These are phyloP conservation scores for Lamproptera curius DNA, from an alignment of 2,888 invertebrate species.

Conservation along the genomic window DNA sequence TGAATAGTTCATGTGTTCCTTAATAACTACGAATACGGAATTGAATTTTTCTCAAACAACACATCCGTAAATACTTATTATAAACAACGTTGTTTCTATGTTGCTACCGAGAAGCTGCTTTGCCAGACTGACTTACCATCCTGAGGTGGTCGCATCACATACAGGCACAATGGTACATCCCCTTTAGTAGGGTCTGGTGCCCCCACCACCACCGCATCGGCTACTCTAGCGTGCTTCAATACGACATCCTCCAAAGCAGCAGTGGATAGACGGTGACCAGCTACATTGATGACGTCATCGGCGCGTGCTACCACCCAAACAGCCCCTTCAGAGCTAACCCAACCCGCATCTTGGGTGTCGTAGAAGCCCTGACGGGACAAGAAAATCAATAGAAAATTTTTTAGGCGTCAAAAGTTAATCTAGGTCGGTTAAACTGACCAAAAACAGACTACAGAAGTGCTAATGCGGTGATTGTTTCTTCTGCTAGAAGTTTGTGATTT, in stretches of 20 bases:
- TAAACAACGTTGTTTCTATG: no score
- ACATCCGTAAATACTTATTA: no score
- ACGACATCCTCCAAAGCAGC: constrained; percentile 94
- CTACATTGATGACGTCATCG: constrained; percentile 97
- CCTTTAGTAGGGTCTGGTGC: constrained; percentile 94
- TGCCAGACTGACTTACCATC: constrained; percentile 52
- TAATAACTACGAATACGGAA: no score
- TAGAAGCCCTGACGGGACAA: constrained; percentile 95
- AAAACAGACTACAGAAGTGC: no score
- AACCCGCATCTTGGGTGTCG: constrained; percentile 97
- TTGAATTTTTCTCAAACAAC: no score
- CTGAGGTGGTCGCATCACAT: constrained; percentile 83
- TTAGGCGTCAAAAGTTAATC: no score
- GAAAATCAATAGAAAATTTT: no score
- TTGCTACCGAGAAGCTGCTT: no score
- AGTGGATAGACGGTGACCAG: constrained; percentile 94
- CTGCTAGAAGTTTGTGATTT: no score
- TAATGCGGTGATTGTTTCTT: no score
- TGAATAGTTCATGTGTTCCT: no score
- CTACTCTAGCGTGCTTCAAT: constrained; percentile 89
- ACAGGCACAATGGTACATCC: constrained; percentile 92
- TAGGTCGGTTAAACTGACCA: no score
- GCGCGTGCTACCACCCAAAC: constrained; percentile 94
- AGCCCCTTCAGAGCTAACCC: constrained; percentile 88
- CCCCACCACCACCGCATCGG: constrained; percentile 93